These are phyloP conservation scores for Grammomys dolichurus DNA, from an alignment of 2,113 vertebrate genomes.

Conservation along the genomic window DNA sequence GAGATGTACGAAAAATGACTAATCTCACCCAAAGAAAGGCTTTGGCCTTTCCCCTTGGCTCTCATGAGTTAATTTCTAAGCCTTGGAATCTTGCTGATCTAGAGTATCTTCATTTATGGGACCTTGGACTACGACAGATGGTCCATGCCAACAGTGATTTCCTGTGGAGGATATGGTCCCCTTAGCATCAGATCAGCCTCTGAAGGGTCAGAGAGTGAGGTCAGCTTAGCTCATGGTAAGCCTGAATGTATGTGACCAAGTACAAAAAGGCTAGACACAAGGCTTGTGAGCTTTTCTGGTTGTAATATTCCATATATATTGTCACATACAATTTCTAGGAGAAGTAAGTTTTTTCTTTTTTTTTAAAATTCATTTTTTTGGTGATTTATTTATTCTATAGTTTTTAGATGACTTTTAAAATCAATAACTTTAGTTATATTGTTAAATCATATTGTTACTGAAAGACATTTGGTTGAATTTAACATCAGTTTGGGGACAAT, in stretches of 20 bases:
- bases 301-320: background rate
- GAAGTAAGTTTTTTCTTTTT: background rate
- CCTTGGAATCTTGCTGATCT: background rate
- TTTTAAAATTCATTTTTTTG: background rate
- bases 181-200: background rate
- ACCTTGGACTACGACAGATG: background rate
- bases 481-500: background rate
- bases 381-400: background rate
- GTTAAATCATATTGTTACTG: background rate
- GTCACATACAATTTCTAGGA: background rate
- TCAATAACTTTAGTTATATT: background rate
- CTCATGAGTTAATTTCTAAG: background rate
- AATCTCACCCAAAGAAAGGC: background rate
- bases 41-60: background rate
- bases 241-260: background rate
- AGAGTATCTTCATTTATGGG: background rate
- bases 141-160: background rate
- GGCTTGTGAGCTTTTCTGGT: background rate
- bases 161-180: background rate
- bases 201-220: background rate
- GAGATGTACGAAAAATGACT: background rate
- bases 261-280: background rate
- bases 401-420: background rate
- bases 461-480: background rate
- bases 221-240: background rate